These are phyloP conservation scores for Sebastolobus altivelis DNA, from an alignment of 2,797 vertebrate species.

Conservation along the genomic window DNA sequence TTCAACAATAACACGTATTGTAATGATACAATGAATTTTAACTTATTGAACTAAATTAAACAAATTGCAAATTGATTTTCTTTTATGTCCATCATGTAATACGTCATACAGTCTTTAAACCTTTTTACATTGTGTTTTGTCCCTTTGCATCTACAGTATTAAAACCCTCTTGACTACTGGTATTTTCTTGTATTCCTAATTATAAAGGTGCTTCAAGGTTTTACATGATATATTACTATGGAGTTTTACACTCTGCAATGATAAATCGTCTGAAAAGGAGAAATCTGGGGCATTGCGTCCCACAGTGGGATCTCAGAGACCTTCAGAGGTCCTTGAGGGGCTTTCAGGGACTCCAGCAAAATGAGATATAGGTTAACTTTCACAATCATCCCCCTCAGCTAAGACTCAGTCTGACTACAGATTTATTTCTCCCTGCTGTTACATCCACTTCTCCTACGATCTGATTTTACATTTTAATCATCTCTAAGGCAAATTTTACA, in stretches of 20 bases:
- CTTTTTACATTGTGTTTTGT: not conserved
- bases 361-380: constrained; percentile 56
- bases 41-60: not conserved
- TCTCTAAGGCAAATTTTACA: not conserved
- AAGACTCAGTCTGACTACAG: not conserved
- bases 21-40: not conserved
- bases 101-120: not conserved
- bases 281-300: constrained; percentile 59
- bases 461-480: constrained; percentile 10
- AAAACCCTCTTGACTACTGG: not conserved
- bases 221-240: not conserved
- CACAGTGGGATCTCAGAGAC: constrained; percentile 55
- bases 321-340: constrained; percentile 60
- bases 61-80: not conserved
- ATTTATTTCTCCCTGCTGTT: constrained; percentile 5
- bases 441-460: not conserved
- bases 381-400: constrained; percentile 15
- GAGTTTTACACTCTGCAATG: constrained; percentile 3
- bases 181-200: not conserved
- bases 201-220: constrained; percentile 7
- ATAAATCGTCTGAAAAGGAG: constrained; percentile 39
- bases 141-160: not conserved
- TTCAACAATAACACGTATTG: not conserved
- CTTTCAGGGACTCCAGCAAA: constrained; percentile 46
- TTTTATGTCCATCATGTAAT: not conserved